Percentiles rank a stretch among this genome's conserved stretches.
Conservation (phyloP, 2,888 invertebrate species). For the Aphodius granarius region DNA sequence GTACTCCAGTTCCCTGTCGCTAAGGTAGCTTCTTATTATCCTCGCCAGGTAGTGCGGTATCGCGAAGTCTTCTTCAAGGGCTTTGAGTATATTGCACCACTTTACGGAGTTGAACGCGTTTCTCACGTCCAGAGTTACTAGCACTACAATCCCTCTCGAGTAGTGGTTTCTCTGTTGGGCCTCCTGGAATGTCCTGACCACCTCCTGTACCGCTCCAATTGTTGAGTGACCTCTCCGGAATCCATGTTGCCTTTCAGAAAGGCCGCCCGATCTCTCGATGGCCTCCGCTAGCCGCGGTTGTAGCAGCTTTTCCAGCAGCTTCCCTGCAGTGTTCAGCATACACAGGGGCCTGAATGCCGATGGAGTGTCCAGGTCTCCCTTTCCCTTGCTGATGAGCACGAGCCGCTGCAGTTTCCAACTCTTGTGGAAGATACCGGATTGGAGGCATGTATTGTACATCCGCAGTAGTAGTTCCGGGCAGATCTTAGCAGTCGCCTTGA, state of each 20-base stretch:
- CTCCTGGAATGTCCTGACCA: not conserved
- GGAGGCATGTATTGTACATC: slow-evolving; percentile 2
- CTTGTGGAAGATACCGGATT: slow-evolving; percentile 4
- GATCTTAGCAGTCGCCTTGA: not conserved
- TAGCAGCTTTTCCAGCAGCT: not conserved
- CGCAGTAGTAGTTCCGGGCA: not conserved
- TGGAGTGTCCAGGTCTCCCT: not conserved
- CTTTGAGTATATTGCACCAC: not conserved
- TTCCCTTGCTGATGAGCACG: not conserved
- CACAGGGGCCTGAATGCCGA: not conserved
- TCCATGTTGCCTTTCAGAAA: not conserved
- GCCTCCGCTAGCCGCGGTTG: not conserved
- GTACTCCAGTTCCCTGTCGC: slow-evolving; percentile 5
- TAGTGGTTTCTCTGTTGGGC: not conserved
- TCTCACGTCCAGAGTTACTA: not conserved
- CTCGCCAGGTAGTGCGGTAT: not conserved
- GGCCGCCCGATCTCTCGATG: not conserved
- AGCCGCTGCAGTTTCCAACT: slow-evolving; percentile 9
- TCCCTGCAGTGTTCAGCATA: slow-evolving; percentile 2
- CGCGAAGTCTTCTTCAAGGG: not conserved
- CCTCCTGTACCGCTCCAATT: not conserved
- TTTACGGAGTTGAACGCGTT: slow-evolving; percentile 1
- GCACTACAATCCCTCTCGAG: not conserved
- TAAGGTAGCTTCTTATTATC: slow-evolving; percentile 5
- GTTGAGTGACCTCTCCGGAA: not conserved